Base-by-base conservation (phyloP, 64 coral and sea anemone genomes). In the Montipora efflorescens region DNA sequence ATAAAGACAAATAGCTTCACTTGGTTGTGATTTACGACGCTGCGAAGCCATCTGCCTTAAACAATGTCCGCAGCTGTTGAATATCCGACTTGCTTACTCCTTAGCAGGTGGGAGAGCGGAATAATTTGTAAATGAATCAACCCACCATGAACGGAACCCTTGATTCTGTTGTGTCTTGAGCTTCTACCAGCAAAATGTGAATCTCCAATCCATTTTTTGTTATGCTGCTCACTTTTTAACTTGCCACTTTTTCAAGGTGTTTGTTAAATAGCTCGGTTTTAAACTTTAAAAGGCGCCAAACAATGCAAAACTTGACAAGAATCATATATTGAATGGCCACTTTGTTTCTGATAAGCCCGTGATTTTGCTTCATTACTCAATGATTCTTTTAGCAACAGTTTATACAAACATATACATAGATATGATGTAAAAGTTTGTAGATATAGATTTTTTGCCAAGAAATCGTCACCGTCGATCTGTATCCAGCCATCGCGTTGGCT, bases 261-360 rank as follows among this genome's bases (percentile, higher is more conserved):
- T 78, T 13, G 11, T 47, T 78, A 47, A 49, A 78, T 48, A 16
- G 76, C 45, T 16, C 13, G 15, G 47, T 49, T 78, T 78, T 48
- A 78, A 86, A 86, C 44, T 86, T 86, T 86, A 86, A 86, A 84
- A 49, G 82, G 20, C 82, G 43, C 46, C 3, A 50, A 86, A 86
- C 82, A 71, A 86, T 72, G 47, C 64, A 70, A 86, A 71, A 48
- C 28, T 13, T 21, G 61, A 3, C 0, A 64, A 64, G 14, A 15
- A 5, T 10, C n/a, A 71, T 58, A 43, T 66, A 66, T 20, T 86
- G 82, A 86, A 86, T 86, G 82, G 43, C 45, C n/a, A 86, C 67
- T 86, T 82, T 86, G 44, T 48, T 50, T 48, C 18, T 47, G 6
- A 14, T 71, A 72, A 70, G 11, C 36, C 66, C 12, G 46, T 72